Evolutionary conservation across 2,797 vertebrate species (phyloP).

Genomic region (Fistularia commersonii): DNA sequence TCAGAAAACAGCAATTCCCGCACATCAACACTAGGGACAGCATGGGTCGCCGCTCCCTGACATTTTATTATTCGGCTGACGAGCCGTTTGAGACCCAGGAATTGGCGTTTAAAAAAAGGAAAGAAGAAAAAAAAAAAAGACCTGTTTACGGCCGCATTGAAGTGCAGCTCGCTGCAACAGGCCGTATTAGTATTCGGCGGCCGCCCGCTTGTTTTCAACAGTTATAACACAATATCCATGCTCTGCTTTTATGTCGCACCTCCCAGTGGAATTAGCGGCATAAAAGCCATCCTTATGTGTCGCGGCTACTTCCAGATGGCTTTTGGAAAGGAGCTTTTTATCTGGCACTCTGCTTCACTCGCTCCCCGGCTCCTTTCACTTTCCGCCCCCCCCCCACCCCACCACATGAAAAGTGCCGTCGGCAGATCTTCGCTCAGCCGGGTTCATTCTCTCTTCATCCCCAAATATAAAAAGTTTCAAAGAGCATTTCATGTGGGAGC

Average conservation of each 20-base stretch:
- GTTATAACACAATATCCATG: conserved; percentile 81
- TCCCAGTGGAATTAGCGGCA: conserved; percentile 78
- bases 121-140: conserved; percentile 31
- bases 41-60: too few relatives aligned
- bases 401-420: conserved; percentile 76
- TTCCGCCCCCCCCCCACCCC: conserved; percentile 60
- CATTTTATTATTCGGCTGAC: too few relatives aligned
- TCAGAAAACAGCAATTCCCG: too few relatives aligned
- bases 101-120: too few relatives aligned
- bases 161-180: conserved; percentile 52
- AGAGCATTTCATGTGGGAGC: conserved; percentile 80
- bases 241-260: conserved; percentile 76
- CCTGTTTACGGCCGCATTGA: conserved; percentile 59
- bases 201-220: conserved; percentile 76
- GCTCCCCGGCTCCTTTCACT: conserved; percentile 60
- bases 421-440: conserved; percentile 76
- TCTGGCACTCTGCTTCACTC: conserved; percentile 63
- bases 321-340: conserved; percentile 77
- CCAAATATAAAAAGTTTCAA: conserved; percentile 79
- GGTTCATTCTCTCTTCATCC: conserved; percentile 77
- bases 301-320: conserved; percentile 82
- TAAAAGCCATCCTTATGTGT: conserved; percentile 80
- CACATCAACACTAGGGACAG: too few relatives aligned
- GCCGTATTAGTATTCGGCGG: conserved; percentile 75
- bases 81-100: too few relatives aligned